Evolutionary conservation across 1,140 invertebrate species (phyloP), one percentile per base, ranked within the genome.

Genomic region (Vollenhovia emeryi): DNA sequence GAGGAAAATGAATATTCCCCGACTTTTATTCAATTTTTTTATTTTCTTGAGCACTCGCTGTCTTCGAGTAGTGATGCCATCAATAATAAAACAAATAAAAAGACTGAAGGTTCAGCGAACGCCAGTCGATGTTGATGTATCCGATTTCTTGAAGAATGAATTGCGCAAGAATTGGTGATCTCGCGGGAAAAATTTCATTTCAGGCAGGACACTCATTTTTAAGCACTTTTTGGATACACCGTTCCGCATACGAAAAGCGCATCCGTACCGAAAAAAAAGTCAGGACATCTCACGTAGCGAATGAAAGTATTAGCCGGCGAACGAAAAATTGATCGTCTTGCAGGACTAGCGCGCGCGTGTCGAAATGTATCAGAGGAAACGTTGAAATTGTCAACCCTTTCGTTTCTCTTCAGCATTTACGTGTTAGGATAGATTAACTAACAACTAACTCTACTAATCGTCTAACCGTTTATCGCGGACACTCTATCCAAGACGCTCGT

Each of bases 361-460:
- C 66, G 40, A 82, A 71, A 18, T 71, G 66, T 82, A 71, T 82
- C 36, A 24, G 40, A 64, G 43, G 4, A 82, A n/a, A 57, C 11
- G 3, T 80, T 71, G 24, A 50, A 82, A 92, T 92, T 92, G 86
- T 92, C 91, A 92, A 92, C 85, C 89, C 84, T 90, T 91, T 91
- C 80, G 86, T 91, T 89, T 89, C 71, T 89, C 85, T 82, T 87
- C 76, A 90, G 86, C 89, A 85, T 92, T 92, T 90, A 89, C 80
- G 80, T 91, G 91, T 92, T 92, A 92, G 89, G 78, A 62, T 92
- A 91, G 91, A 57, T 86, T 89, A 89, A 88, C 60, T 84, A 76
- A 69, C 79, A 86, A 73, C 33, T 84, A 89, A 86, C 68, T 86
- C 66, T 75, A 86, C 76, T 89, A 89, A 89, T 89, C 85, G 88